A percentile compares a stretch with the other conserved stretches of the same genome.
Evolutionary conservation across 2,797 vertebrate species (phyloP).

Genomic region (Aphelocoma californica): DNA sequence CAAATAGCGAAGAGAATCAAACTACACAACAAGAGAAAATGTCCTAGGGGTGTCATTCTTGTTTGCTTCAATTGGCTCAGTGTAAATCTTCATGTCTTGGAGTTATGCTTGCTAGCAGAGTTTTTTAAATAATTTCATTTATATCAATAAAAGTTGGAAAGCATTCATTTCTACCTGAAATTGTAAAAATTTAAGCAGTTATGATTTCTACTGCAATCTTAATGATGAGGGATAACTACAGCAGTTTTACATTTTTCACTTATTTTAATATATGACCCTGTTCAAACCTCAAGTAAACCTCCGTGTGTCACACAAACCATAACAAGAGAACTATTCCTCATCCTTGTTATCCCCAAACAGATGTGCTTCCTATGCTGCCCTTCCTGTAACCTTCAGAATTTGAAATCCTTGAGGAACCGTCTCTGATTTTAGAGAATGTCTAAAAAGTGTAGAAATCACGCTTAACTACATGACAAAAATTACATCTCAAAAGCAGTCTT

Average conservation of each 20-base stretch:
- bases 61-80: not conserved
- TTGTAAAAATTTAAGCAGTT: not conserved
- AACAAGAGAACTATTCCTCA: not conserved
- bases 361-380: not conserved
- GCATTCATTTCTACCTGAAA: not conserved
- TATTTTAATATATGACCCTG: not conserved
- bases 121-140: not conserved
- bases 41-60: not conserved
- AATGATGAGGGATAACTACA: not conserved
- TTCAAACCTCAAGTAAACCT: not conserved
- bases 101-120: not conserved
- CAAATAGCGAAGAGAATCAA: not conserved
- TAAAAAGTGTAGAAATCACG: not conserved
- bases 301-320: not conserved
- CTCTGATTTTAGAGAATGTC: not conserved
- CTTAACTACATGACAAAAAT: not conserved
- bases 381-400: not conserved
- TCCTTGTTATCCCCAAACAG: not conserved
- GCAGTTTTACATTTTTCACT: not conserved
- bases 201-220: not conserved
- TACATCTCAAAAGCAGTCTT: not conserved
- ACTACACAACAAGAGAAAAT: not conserved
- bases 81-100: not conserved
- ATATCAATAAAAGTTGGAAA: not conserved
- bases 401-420: not conserved